These are phyloP conservation scores for Somateria mollissima DNA, from an alignment of 2,797 vertebrate genomes.

Conservation along the genomic window DNA sequence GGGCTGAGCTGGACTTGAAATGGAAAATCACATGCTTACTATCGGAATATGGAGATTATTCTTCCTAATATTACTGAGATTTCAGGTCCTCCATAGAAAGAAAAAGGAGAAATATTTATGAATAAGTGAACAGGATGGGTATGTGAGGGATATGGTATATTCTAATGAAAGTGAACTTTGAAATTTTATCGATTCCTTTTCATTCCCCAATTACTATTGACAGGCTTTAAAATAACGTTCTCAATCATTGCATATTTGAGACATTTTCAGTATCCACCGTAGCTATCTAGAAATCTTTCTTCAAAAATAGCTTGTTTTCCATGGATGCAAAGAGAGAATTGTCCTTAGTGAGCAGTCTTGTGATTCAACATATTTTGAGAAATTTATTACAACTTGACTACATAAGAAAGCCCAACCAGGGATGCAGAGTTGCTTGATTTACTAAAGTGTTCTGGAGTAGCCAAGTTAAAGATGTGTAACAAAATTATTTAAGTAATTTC, in stretches of 20 bases:
- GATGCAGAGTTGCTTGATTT: neutral
- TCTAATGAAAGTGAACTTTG: neutral
- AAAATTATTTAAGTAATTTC: neutral
- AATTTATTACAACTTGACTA: neutral
- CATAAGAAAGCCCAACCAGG: neutral
- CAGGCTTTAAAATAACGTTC: neutral
- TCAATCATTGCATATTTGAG: neutral
- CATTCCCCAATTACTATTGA: neutral
- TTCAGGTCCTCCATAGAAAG: too few relatives aligned
- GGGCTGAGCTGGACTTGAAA: neutral
- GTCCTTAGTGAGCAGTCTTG: neutral
- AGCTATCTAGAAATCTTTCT: neutral
- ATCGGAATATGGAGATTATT: neutral
- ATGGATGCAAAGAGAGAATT: neutral
- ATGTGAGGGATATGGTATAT: neutral
- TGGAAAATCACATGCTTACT: neutral
- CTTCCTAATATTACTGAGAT: neutral
- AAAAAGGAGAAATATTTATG: neutral
- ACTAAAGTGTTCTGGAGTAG: neutral
- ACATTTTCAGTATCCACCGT: neutral
- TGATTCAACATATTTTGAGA: neutral
- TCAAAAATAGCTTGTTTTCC: neutral
- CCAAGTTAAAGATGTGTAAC: neutral
- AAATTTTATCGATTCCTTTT: neutral
- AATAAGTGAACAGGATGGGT: neutral